Evolutionary conservation across 2,888 invertebrate genomes (phyloP).

Genomic region (Drosophila demipolita): DNA sequence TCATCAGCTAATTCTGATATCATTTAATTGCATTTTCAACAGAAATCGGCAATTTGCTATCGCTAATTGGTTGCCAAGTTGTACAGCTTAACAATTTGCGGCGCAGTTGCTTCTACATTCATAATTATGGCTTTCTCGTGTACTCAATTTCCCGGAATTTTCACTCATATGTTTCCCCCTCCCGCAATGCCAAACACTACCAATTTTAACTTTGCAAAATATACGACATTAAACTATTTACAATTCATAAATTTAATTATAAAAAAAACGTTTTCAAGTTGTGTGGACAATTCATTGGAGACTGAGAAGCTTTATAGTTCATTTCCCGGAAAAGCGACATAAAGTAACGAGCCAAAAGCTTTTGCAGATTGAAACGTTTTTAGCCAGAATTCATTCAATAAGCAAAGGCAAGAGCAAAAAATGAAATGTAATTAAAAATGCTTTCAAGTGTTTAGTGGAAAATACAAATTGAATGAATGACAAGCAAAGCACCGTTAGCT

Average conservation of each 20-base stretch:
- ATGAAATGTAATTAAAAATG: conserved; percentile 34
- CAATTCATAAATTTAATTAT: conserved; percentile 28
- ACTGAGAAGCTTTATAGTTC: not conserved
- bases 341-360: conserved; percentile 23
- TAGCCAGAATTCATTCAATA: conserved; percentile 33
- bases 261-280: not conserved
- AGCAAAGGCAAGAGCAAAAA: not conserved
- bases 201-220: conserved; percentile 10
- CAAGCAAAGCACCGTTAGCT: conserved; percentile 36
- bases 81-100: conserved; percentile 36
- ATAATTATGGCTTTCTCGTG: conserved; percentile 16
- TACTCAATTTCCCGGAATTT: conserved; percentile 36
- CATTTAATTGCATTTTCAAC: conserved; percentile 37
- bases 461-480: conserved; percentile 29
- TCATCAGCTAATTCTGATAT: conserved; percentile 16
- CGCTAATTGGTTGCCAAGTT: conserved; percentile 33
- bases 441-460: conserved; percentile 24
- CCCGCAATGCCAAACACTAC: not conserved
- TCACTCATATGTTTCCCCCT: conserved; percentile 5
- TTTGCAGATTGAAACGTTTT: conserved; percentile 38
- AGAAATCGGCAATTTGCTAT: conserved; percentile 34
- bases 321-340: conserved; percentile 57
- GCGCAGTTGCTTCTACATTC: conserved; percentile 24
- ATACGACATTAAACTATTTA: conserved; percentile 55
- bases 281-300: conserved; percentile 20